Evolutionary conservation across 2,888 invertebrate genomes (phyloP), one percentile per base, ranked within the genome.

Genomic region (Eueremaeus valkanovi): DNA sequence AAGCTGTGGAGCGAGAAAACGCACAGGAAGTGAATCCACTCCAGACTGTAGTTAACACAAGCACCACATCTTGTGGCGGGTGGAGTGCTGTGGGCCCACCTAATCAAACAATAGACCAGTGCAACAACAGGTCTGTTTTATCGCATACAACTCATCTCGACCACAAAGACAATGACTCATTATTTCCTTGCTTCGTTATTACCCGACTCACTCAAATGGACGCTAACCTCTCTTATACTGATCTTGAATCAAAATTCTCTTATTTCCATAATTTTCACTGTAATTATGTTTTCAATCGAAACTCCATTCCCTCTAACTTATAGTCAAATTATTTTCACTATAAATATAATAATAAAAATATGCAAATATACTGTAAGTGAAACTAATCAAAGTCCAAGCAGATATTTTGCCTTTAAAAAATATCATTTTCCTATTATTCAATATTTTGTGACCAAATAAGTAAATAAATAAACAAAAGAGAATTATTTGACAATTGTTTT

Each of bases 1-100:
- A 66, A 66, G 66, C 66, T 66, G 1, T 66, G 66, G 40, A 66
- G n/a, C 66, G 66, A 11, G 24, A 66, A 66, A 66, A 66, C 66
- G 36, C 66, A 66, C 66, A 16, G 66, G 66, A 66, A 66, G 36
- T 33, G 33, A 36, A 27, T n/a, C n/a, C 36, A 66, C 18, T 66
- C 36, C 16, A 66, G 36, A 66, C 33, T 27, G 36, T 33, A 66
- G 36, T 66, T 21, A 66, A 66, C 33, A 66, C 66, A 66, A 36
- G n/a, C 36, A 66, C 66, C 40, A 66, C 3, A 5, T 31, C 21
- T 66, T 31, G 3, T 58, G 16, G 5, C 13, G 66, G 66, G 66
- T 66, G 66, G 66, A 66, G 66, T 66, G 16, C 58, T 58, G 16
- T 58, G 6, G 3, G 5, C 66, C n/a, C 36, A 66, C 66, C 36